Evolutionary conservation across 2,113 vertebrate genomes (phyloP).

Genomic region (Pagrus major): DNA sequence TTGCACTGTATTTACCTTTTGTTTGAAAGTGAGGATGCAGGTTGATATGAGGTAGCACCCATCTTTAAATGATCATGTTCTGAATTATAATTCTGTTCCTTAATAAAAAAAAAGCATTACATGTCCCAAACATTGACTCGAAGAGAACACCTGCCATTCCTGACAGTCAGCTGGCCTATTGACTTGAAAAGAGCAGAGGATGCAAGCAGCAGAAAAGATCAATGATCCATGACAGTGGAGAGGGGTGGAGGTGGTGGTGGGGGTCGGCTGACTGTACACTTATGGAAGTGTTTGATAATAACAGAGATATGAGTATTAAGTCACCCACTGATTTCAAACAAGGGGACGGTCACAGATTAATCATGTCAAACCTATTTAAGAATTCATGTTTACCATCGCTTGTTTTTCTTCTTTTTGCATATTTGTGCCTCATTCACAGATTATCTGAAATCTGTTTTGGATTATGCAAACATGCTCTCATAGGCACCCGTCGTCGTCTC

Average conservation of each 20-base stretch:
- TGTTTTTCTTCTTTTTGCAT: constrained; percentile 67
- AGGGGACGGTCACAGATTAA: constrained; percentile 54
- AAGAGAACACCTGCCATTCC: constrained; percentile 10
- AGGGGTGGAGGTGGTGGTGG: background rate
- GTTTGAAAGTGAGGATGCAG: background rate
- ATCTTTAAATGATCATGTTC: background rate
- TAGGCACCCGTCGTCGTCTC: constrained; percentile 25
- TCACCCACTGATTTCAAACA: constrained; percentile 18
- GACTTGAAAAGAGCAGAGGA: constrained; percentile 67
- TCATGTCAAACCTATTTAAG: constrained; percentile 68
- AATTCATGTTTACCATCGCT: constrained; percentile 56
- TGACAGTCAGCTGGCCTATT: constrained; percentile 29
- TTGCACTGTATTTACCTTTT: background rate
- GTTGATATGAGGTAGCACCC: background rate
- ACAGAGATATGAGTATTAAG: constrained; percentile 14
- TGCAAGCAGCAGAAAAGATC: constrained; percentile 45
- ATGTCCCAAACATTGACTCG: constrained; percentile 7
- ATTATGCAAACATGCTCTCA: constrained; percentile 75
- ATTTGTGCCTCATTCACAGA: constrained; percentile 76
- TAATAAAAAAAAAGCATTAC: background rate
- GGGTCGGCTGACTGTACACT: constrained; percentile 16
- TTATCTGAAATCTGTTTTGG: constrained; percentile 83
- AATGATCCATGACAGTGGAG: constrained; percentile 36
- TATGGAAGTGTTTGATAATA: constrained; percentile 39
- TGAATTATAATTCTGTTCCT: constrained; percentile 13